These are phyloP conservation scores for Pollachius pollachius DNA, from an alignment of 2,113 vertebrate genomes.

Conservation along the genomic window DNA sequence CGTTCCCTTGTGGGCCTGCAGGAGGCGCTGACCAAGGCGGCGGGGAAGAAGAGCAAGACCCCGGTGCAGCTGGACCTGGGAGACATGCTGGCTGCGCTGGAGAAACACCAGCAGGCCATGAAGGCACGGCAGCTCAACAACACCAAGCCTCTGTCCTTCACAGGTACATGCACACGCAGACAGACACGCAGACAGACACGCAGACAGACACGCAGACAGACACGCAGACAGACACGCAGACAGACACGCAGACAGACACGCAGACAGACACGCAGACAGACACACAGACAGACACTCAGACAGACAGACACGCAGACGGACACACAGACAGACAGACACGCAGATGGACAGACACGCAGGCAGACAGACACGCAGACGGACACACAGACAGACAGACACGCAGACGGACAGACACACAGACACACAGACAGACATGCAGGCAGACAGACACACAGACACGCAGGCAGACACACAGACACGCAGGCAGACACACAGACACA, in stretches of 20 bases:
- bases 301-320: not conserved
- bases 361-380: not conserved
- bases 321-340: not conserved
- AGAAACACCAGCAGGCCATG: conserved; percentile 96
- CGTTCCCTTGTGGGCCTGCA: conserved; percentile 44
- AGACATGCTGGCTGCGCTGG: conserved; percentile 94
- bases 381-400: not conserved
- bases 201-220: too few relatives aligned
- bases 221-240: too few relatives aligned
- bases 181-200: not conserved
- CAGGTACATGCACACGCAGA: conserved; percentile 70
- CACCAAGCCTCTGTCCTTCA: conserved; percentile 89
- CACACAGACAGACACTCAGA: too few relatives aligned
- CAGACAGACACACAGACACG: too few relatives aligned
- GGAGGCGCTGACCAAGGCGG: conserved; percentile 95
- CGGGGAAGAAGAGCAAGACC: conserved; percentile 95
- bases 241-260: too few relatives aligned
- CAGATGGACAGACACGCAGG: too few relatives aligned
- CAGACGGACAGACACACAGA: too few relatives aligned
- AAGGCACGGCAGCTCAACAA: conserved; percentile 94
- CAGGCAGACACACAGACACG: too few relatives aligned
- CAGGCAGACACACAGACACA: too few relatives aligned
- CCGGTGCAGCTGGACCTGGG: conserved; percentile 96
- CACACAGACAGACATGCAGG: not conserved
- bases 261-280: too few relatives aligned